These are phyloP conservation scores for Spinus olivaceus DNA, from an alignment of 2,797 vertebrate genomes.

Conservation along the genomic window DNA sequence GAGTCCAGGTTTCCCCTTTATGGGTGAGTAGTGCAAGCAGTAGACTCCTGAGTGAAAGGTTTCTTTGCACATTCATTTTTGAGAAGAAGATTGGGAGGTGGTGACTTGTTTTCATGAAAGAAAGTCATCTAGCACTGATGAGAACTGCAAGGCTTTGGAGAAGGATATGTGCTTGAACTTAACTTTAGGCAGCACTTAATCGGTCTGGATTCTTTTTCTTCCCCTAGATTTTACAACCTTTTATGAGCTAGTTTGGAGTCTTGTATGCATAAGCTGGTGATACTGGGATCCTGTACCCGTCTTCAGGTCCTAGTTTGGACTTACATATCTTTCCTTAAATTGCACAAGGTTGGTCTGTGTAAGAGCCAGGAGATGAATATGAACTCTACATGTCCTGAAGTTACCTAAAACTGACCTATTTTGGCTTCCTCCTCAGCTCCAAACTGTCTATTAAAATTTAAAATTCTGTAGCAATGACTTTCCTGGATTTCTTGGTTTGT, in stretches of 20 bases:
- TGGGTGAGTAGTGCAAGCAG: neutral
- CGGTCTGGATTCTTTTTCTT: neutral
- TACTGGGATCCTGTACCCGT: neutral
- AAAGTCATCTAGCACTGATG: neutral
- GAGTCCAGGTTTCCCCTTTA: neutral
- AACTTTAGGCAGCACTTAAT: neutral
- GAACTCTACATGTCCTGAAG: neutral
- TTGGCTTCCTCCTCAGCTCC: neutral
- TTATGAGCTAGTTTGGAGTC: neutral
- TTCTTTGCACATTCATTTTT: accelerated
- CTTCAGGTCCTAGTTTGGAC: neutral
- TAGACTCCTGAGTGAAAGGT: neutral
- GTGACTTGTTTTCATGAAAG: neutral
- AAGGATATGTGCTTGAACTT: neutral
- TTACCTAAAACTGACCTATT: neutral
- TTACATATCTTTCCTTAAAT: neutral
- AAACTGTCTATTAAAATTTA: neutral
- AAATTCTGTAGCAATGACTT: neutral
- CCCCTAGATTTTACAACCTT: neutral
- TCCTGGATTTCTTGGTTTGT: neutral
- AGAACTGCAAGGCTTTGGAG: neutral
- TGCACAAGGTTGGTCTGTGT: neutral
- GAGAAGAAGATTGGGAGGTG: neutral
- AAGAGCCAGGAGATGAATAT: neutral
- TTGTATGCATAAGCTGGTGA: neutral